phyloP scores from a whole-genome alignment of 2,113 vertebrate species.

The Orientallactaga bullata region DNA sequence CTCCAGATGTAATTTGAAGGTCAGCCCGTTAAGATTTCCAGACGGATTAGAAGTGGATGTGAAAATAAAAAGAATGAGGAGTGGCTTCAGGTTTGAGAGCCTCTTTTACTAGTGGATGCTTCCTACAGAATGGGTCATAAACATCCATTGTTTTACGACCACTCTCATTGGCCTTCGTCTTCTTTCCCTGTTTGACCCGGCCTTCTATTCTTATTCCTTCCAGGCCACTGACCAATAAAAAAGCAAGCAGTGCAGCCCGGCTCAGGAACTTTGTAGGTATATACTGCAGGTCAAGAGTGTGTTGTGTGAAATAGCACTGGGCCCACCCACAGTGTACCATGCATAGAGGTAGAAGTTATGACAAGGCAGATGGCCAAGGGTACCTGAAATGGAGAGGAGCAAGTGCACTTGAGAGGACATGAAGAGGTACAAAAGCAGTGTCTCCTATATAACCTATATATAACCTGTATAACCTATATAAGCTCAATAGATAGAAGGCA shows the following conservation, averaged over 20 bases:
- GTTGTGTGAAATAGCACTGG: background rate
- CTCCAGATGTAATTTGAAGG: background rate
- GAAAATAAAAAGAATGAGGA: background rate
- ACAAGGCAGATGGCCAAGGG: background rate
- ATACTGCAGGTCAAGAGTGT: background rate
- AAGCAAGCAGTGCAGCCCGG: background rate
- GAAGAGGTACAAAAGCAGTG: background rate
- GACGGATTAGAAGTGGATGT: background rate
- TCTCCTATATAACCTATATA: background rate
- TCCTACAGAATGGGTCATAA: background rate
- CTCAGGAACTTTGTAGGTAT: background rate
- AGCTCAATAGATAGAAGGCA: no score
- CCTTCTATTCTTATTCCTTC: slow-evolving; percentile 5
- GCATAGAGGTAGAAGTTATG: background rate
- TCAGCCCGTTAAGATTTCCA: background rate
- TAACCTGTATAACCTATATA: background rate
- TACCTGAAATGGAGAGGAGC: background rate
- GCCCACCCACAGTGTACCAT: background rate
- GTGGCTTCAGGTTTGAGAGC: background rate
- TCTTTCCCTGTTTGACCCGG: background rate
- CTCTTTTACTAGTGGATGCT: background rate
- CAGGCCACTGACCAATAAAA: slow-evolving; percentile 3
- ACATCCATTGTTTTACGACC: background rate
- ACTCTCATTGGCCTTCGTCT: background rate
- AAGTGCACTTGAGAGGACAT: background rate